Conservation (phyloP, 2,888 invertebrate genomes). For the Drosophila prolongata region DNA sequence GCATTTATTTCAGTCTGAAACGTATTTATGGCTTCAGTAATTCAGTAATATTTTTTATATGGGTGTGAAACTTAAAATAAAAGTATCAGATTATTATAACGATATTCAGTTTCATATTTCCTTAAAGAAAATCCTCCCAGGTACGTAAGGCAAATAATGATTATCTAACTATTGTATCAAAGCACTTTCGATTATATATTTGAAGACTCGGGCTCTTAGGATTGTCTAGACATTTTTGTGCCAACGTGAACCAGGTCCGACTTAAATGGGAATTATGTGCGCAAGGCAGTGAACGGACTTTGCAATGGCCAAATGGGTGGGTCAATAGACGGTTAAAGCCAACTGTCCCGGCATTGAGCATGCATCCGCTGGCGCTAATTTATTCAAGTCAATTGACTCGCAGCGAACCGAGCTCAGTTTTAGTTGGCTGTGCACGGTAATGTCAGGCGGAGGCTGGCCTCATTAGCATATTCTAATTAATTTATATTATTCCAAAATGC, state of each 20-base stretch:
- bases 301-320: slow-evolving; percentile 8
- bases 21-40: too few species aligned
- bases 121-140: neutral
- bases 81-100: too few species aligned
- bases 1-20: too few species aligned
- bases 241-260: slow-evolving; percentile 1
- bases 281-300: neutral
- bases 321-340: slow-evolving; percentile 38
- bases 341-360: slow-evolving; percentile 37
- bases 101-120: neutral
- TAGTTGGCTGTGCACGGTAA: slow-evolving; percentile 42
- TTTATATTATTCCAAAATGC: slow-evolving; percentile 79
- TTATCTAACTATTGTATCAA: neutral
- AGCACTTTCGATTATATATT: slow-evolving; percentile 3
- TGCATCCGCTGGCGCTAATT: slow-evolving; percentile 66
- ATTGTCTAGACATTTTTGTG: slow-evolving; percentile 27
- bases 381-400: slow-evolving; percentile 74
- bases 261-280: neutral
- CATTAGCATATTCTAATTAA: slow-evolving; percentile 79
- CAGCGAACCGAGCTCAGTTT: slow-evolving; percentile 10
- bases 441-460: slow-evolving; percentile 33
- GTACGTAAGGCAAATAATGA: neutral
- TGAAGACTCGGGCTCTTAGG: neutral
- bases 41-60: too few species aligned
- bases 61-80: too few species aligned